phyloP scores from a whole-genome alignment of 2,113 vertebrate species.

The Myxocyprinus asiaticus region DNA sequence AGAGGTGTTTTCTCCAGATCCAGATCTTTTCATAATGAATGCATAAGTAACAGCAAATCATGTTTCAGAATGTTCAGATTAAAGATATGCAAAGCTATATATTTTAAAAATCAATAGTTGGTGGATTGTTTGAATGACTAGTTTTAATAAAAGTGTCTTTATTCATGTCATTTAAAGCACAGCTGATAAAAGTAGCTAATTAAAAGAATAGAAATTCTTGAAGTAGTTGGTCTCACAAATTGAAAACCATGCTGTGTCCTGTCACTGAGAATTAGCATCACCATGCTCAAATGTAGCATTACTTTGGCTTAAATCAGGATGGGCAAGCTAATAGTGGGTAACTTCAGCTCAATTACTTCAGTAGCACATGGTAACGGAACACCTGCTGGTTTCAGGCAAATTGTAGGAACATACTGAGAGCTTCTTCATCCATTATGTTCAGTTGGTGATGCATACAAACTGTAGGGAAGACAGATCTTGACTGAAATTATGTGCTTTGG shows the following conservation, averaged over 20 bases:
- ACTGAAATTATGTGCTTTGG: background rate
- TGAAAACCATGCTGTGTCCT: background rate
- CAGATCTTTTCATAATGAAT: background rate
- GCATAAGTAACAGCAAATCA: background rate
- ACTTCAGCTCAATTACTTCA: background rate
- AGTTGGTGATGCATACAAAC: constrained; percentile 4
- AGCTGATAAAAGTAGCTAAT: too few species aligned
- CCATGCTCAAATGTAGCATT: constrained; percentile 18
- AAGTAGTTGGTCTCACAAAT: too few species aligned
- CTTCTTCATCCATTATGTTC: background rate
- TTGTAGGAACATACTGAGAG: background rate
- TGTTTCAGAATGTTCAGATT: background rate
- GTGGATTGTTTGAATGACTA: too few species aligned
- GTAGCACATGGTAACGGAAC: constrained; percentile 2
- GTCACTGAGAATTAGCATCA: too few species aligned
- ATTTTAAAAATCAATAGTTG: too few species aligned
- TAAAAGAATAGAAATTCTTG: too few species aligned
- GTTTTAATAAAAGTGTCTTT: too few species aligned
- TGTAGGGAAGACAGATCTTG: background rate
- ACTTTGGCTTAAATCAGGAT: constrained; percentile 11
- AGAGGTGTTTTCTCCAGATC: background rate
- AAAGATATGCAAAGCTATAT: too few species aligned
- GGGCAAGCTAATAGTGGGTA: background rate
- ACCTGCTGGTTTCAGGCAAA: constrained; percentile 14
- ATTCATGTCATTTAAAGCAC: too few species aligned